Percentiles rank a stretch among this genome's conserved stretches.
Conservation (phyloP, 2,888 invertebrate species). For the Tolmerus cingulatus region DNA sequence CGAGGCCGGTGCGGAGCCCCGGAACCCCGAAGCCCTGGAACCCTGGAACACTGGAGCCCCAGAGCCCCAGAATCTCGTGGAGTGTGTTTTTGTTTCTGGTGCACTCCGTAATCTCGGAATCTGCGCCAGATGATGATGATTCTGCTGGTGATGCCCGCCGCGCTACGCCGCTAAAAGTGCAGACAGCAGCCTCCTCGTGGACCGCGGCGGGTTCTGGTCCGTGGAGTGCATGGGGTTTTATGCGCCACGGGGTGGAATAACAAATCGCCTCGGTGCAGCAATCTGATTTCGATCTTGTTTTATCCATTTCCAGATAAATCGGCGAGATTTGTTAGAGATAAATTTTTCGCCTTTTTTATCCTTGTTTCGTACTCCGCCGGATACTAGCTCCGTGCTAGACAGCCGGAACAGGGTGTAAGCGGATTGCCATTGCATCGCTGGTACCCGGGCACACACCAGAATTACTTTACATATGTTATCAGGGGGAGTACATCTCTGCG, state of each 20-base stretch:
- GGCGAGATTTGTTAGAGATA: constrained; percentile 30
- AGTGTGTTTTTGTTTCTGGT: constrained; percentile 27
- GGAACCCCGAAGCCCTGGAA: too few relatives aligned
- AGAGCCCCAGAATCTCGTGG: constrained; percentile 39
- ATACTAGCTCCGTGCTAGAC: neutral
- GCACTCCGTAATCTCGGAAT: constrained; percentile 15
- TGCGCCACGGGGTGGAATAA: constrained; percentile 31
- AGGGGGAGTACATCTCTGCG: neutral
- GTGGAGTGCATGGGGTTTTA: neutral
- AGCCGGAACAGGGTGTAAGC: neutral
- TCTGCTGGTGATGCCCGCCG: neutral
- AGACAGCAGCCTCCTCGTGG: neutral
- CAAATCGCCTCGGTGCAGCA: constrained; percentile 28
- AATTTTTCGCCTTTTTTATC: neutral
- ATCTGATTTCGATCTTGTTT: constrained; percentile 41
- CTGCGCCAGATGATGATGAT: neutral
- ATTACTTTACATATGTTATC: constrained; percentile 9
- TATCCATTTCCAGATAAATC: constrained; percentile 34
- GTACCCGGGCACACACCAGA: neutral
- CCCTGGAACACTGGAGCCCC: too few relatives aligned
- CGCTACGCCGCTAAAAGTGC: neutral
- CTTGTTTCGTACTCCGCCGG: neutral
- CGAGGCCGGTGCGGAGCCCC: constrained; percentile 16
- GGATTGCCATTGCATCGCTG: neutral
- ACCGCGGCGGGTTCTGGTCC: neutral